Base-by-base conservation (phyloP, 2,113 vertebrate genomes). In the Hymenochirus boettgeri region DNA sequence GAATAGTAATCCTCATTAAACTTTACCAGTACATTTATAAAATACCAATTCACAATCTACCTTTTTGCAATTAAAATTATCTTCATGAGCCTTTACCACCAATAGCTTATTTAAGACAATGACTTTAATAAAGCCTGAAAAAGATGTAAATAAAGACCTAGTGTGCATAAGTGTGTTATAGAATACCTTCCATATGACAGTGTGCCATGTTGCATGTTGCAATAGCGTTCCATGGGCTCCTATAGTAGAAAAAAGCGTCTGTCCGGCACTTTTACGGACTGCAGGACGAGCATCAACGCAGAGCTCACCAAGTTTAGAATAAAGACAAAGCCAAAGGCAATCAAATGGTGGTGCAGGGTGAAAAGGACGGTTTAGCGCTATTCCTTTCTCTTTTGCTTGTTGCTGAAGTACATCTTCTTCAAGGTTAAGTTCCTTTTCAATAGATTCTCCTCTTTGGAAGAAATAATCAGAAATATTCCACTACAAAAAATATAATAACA, bases 381-480 rank as follows among this genome's bases (percentile, higher is more conserved):
- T 85, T 8, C 96, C 94, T 48, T 87, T 93, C 76, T 98, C 95
- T 76, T 86, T 81, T 7, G 96, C 95, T 75, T 96, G 94, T 74
- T 95, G 94, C 79, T 91, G 88, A 52, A 92, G 83, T 7, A 82
- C 67, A 22, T 86, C 90, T 75, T 99, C 96, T 80, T 99, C 96
- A 65, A 82, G 88, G 75, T 90, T 92, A 69, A 99, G 71, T 66
- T 98, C 96, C 65, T 92, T 91, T 58, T 93, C 97, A 83, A 99
- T 98, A 69, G 84, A 83, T 73, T 99, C 96, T 6, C 94, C 93
- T 80, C 96, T 87, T 90, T 98, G 96, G 80, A 96, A 99, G 85
- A 99, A 99, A 83, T 99, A 97, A 81, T 99, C 96, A 0, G 96
- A 99, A 85, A 99, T 99, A 82, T 99, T 99, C 96, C 96, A 99